phyloP scores from a whole-genome alignment of 2,888 invertebrate genomes.

The Heliconius erato region DNA sequence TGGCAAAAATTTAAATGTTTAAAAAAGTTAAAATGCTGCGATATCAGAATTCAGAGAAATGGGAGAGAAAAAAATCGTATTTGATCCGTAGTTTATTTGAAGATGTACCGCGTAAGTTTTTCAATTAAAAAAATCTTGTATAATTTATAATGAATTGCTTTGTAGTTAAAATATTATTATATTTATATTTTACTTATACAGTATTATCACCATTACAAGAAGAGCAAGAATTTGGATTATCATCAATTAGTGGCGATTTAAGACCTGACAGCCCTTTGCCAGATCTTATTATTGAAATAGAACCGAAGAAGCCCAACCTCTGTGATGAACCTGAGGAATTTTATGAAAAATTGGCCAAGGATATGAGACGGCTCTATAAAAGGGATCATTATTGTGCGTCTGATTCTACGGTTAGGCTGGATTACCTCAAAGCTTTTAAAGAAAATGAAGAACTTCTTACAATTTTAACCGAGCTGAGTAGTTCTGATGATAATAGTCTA shows the following conservation, averaged over 20 bases:
- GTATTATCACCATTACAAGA: constrained; percentile 24
- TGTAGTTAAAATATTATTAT: not conserved
- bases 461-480: no score
- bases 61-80: constrained; percentile 39
- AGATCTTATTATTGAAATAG: constrained; percentile 42
- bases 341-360: constrained; percentile 35
- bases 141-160: not conserved
- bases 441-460: constrained; percentile 4
- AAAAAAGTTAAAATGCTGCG: constrained; percentile 28
- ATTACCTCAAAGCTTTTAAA: constrained; percentile 1
- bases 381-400: constrained; percentile 31
- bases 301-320: constrained; percentile 12
- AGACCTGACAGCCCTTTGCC: constrained; percentile 42
- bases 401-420: not conserved
- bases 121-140: not conserved
- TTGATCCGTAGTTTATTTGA: constrained; percentile 45
- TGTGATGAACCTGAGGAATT: constrained; percentile 42
- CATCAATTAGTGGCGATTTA: not conserved
- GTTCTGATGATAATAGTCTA: no score
- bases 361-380: constrained; percentile 42
- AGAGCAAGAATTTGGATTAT: constrained; percentile 25
- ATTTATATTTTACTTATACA: not conserved
- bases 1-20: not conserved
- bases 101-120: constrained; percentile 39
- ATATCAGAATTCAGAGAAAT: constrained; percentile 32